Conservation (phyloP, 1,140 invertebrate species). For the Notospermus geniculatus region DNA sequence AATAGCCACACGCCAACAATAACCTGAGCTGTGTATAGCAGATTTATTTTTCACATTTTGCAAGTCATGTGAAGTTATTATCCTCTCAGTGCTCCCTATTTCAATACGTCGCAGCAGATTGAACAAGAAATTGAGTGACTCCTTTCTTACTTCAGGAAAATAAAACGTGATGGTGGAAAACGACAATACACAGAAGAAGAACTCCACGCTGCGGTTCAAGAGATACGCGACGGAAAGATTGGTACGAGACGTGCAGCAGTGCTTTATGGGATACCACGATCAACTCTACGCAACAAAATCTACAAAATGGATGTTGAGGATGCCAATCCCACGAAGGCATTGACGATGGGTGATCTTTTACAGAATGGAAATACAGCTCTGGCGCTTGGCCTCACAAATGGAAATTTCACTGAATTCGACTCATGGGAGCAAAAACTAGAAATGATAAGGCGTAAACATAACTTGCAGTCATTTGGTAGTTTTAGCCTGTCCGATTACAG, state of each 20-base stretch:
- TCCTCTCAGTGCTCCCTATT: background rate
- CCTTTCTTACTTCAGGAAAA: conserved; percentile 27
- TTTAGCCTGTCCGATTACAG: background rate
- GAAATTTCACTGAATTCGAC: conserved; percentile 4
- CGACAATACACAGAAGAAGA: conserved; percentile 88
- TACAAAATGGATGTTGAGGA: conserved; percentile 54
- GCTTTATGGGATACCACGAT: conserved; percentile 92
- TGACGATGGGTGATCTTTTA: background rate
- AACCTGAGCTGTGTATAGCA: no score
- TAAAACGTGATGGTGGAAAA: conserved; percentile 38
- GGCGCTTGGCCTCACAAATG: background rate
- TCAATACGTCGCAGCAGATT: no score
- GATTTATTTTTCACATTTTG: no score
- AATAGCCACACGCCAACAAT: no score
- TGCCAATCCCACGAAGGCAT: background rate
- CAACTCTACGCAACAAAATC: conserved; percentile 89
- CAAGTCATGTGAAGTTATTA: conserved; percentile 3
- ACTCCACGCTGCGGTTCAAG: conserved; percentile 81
- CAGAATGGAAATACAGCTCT: background rate
- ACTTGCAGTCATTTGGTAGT: conserved; percentile 27
- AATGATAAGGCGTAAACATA: conserved; percentile 48
- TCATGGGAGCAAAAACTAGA: conserved; percentile 36
- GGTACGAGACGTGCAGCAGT: conserved; percentile 88
- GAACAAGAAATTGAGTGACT: no score
- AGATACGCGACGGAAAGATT: conserved; percentile 88